Base-by-base conservation (phyloP, 2,797 vertebrate genomes). In the Neosilurus hyrtlii region DNA sequence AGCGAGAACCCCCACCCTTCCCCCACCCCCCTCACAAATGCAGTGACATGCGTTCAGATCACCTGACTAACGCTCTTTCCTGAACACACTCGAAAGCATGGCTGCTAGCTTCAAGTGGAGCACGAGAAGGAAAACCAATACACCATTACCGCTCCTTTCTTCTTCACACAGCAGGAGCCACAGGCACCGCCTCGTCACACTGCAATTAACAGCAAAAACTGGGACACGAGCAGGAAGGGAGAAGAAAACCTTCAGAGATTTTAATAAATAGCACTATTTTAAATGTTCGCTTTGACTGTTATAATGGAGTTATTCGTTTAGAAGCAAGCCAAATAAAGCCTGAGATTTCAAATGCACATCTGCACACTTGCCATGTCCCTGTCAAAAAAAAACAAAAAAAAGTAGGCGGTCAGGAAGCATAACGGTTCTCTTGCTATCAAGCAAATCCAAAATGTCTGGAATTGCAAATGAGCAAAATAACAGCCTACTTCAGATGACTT, bases 81-180 rank as follows among this genome's bases (percentile, higher is more conserved):
- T 56, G 62, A 67, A 56, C 78, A 68, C 26, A 57, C 78, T 70
- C 79, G 10, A 30, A 49, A 71, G 24, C 51, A 76, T 24, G 35
- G 73, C 63, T 49, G 81, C 71, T 26, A 63, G 49, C 63, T 51
- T 83, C 54, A 70, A 78, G 74, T 61, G 56, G 82, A 70, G 35
- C 54, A 51, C n/a, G n/a, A 62, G 3, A 51, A 83, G 37, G 22
- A 65, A 63, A 82, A 68, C 67, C 73, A 61, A 68, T 78, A 83
- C 63, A 22, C 73, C 18, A 66, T 30, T 61, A 77, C 73, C 15
- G 56, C 57, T 65, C 66, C 18, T 74, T 74, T 82, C 59, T 76
- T 63, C 62, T 74, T 52, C 80, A 56, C 71, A 82, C 81, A 62
- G 71, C 20, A 10, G 49, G 71, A 66, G 30, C 16, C n/a, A 37